Base-by-base conservation (phyloP, 2,113 vertebrate species). In the Coreoperca whiteheadi region DNA sequence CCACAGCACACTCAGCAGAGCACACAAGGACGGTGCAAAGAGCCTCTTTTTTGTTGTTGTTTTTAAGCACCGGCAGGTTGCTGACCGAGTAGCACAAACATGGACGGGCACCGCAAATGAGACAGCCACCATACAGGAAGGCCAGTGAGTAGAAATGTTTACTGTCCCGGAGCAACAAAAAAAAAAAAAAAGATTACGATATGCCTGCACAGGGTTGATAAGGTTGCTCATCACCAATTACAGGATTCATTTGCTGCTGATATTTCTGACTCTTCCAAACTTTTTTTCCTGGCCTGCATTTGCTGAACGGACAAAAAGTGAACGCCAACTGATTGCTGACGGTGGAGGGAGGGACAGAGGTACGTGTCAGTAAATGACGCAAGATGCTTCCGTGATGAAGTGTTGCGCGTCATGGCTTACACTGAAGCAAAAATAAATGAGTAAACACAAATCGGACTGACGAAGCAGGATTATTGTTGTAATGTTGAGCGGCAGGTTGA, bases 1-100 rank as follows among this genome's bases (percentile, higher is more conserved):
- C 39, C 79, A 81, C 69, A 1, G 73, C 46, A 8, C 74, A 80
- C 80, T 60, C 59, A 48, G 37, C 64, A 37, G 74, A 48, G 79
- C 56, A 60, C 74, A 74, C 41, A 23, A 66, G 59, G 82, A 69
- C 41, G 7, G 59, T 23, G 56, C 25, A 59, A 82, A 54, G 56
- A 74, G 41, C 28, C 37, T 68, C 70, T 80, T 41, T n/a, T n/a
- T n/a, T n/a, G n/a, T n/a, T n/a, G n/a, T n/a, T n/a, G n/a, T 39
- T 20, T 46, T 16, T 1, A 56, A 60, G n/a, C 60, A n/a, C 57
- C 37, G 23, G 14, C 39, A 37, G 60, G 69, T 28, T 14, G 20
- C 14, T 15, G 34, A 25, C 28, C 23, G 51, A 25, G 34, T 0
- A 34, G 57, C 39, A 63, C 73, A 74, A 64, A 74, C 72, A 59